A percentile compares a stretch with the other conserved stretches of the same genome.
phyloP scores from a whole-genome alignment of 1,140 invertebrate genomes.

The Drosophila paulistorum region DNA sequence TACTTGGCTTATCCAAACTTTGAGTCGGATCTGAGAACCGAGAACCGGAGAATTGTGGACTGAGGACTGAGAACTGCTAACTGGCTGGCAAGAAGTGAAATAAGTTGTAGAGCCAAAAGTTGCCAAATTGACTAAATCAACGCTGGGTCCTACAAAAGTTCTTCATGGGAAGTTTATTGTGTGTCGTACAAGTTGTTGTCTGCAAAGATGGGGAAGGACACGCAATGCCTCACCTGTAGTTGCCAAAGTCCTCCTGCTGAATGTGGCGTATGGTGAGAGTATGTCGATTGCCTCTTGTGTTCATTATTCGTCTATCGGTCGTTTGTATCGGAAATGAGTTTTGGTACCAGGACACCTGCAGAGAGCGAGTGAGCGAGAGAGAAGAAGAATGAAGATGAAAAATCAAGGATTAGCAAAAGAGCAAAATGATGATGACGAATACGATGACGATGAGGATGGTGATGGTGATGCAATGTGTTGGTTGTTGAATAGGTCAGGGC shows the following conservation, averaged over 20 bases:
- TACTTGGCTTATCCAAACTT: slow-evolving; percentile 26
- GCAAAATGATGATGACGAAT: not conserved
- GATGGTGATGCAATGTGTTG: slow-evolving; percentile 1
- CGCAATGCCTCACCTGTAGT: slow-evolving; percentile 85
- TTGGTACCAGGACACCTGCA: slow-evolving; percentile 87
- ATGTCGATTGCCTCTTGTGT: slow-evolving; percentile 86
- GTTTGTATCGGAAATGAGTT: slow-evolving; percentile 87
- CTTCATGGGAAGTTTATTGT: slow-evolving; percentile 44
- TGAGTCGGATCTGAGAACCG: slow-evolving; percentile 21
- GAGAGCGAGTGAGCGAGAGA: slow-evolving; percentile 10
- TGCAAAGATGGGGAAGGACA: slow-evolving; percentile 16
- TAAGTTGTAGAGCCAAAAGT: slow-evolving; percentile 64
- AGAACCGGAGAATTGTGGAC: no score
- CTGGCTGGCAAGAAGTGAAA: slow-evolving; percentile 62
- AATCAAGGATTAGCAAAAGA: slow-evolving; percentile 32
- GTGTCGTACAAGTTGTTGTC: slow-evolving; percentile 52
- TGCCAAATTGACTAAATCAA: slow-evolving; percentile 76
- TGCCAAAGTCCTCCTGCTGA: slow-evolving; percentile 87
- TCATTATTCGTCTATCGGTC: slow-evolving; percentile 86
- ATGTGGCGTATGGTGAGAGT: slow-evolving; percentile 87
- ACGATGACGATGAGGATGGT: not conserved
- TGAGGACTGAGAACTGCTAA: slow-evolving; percentile 43
- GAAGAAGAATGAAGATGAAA: not conserved
- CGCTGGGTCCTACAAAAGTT: slow-evolving; percentile 31
- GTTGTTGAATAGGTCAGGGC: slow-evolving; percentile 3